Evolutionary conservation across 2,113 vertebrate species (phyloP).

Genomic region (Misgurnus anguillicaudatus): DNA sequence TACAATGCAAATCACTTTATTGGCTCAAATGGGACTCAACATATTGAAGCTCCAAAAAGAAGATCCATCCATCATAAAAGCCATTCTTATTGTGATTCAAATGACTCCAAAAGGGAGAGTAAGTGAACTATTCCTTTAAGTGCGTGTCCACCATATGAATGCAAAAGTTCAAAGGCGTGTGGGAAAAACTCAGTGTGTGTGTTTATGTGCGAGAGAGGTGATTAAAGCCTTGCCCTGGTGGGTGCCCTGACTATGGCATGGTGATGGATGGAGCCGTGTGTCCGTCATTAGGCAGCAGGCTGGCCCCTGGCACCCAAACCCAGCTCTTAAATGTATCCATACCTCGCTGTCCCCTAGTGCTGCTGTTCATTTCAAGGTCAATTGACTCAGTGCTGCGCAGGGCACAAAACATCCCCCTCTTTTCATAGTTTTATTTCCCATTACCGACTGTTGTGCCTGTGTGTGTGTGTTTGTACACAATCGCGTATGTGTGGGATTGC

Average conservation of each 20-base stretch:
- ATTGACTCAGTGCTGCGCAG: slow-evolving; percentile 67
- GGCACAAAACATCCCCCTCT: slow-evolving; percentile 66
- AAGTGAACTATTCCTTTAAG: slow-evolving; percentile 13
- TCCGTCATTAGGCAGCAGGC: slow-evolving; percentile 77
- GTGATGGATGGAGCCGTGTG: slow-evolving; percentile 75
- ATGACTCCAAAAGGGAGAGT: background rate
- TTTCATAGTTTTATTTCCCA: slow-evolving; percentile 67
- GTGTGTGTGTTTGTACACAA: slow-evolving; percentile 52
- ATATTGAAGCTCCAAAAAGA: no score
- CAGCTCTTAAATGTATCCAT: slow-evolving; percentile 74
- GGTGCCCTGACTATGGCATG: slow-evolving; percentile 67
- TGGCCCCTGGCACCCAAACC: slow-evolving; percentile 74
- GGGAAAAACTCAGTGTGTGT: slow-evolving; percentile 16
- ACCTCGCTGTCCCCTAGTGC: slow-evolving; percentile 64
- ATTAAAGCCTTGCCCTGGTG: slow-evolving; percentile 65
- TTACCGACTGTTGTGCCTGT: slow-evolving; percentile 65
- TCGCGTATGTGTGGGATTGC: slow-evolving; percentile 5
- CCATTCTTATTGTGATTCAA: background rate
- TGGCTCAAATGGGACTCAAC: no score
- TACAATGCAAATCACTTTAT: no score
- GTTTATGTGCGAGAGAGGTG: slow-evolving; percentile 58
- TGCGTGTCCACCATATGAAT: background rate
- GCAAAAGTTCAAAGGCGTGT: background rate
- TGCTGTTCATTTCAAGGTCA: slow-evolving; percentile 79
- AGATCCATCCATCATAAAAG: background rate